phyloP scores from a whole-genome alignment of 2,113 vertebrate species.

The Toxotes chatareus region DNA sequence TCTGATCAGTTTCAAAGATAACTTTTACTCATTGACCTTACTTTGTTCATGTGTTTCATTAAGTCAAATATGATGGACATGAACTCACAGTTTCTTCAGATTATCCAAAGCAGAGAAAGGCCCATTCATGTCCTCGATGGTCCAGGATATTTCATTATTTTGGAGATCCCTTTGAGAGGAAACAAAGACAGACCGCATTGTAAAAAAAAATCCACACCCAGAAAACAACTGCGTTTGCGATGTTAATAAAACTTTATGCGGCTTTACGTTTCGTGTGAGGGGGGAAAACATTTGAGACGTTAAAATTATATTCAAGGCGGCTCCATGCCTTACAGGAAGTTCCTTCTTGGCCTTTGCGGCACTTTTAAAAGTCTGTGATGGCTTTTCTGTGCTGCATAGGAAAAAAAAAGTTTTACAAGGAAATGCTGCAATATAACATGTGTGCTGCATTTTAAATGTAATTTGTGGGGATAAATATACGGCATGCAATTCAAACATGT shows the following conservation, averaged over 20 bases:
- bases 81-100: slow-evolving; percentile 90
- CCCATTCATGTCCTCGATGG: slow-evolving; percentile 99
- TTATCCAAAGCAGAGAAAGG: slow-evolving; percentile 95
- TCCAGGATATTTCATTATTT: slow-evolving; percentile 98
- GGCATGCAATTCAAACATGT: slow-evolving; percentile 28
- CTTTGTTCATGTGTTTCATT: not conserved
- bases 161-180: slow-evolving; percentile 88
- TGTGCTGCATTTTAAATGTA: slow-evolving; percentile 47
- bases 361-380: slow-evolving; percentile 45
- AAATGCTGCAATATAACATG: slow-evolving; percentile 17
- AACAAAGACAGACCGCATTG: slow-evolving; percentile 40
- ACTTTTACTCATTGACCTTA: not conserved
- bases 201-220: slow-evolving; percentile 69
- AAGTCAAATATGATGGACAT: not conserved
- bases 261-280: slow-evolving; percentile 48
- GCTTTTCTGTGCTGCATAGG: slow-evolving; percentile 37
- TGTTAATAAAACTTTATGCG: slow-evolving; percentile 62
- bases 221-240: slow-evolving; percentile 48
- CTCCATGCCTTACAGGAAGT: slow-evolving; percentile 55
- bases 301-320: slow-evolving; percentile 61
- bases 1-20: slow-evolving; percentile 9
- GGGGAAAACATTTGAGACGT: slow-evolving; percentile 26
- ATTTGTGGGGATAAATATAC: slow-evolving; percentile 45
- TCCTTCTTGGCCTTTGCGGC: slow-evolving; percentile 45
- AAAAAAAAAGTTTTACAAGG: slow-evolving; percentile 61